Evolutionary conservation across 1,140 invertebrate genomes (phyloP), one percentile per base, ranked within the genome.

Genomic region (Drosophila insularis): DNA sequence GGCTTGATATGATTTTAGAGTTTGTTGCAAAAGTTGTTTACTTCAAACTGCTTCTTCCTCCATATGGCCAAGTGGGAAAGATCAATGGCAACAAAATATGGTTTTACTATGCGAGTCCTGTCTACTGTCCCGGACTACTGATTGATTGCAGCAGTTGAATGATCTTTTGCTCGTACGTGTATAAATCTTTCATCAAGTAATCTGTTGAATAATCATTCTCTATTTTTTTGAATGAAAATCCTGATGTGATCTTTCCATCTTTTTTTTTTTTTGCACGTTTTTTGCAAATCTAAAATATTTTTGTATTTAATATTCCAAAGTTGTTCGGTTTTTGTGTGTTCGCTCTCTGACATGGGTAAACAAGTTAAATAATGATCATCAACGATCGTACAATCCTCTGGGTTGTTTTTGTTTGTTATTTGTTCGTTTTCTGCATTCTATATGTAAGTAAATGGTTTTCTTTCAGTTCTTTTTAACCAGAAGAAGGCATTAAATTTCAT

Each of bases 401-500:
- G 55, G 31, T 54, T 62, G 31, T 62, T 14, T 68, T 21, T 43
- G 21, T 74, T 65, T 10, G 23, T 14, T 21, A 61, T 63, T 59
- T 64, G 17, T 43, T 64, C 8, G 10, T 37, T 37, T 67, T 59
- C 54, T 53, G 61, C 40, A 70, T 35, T 50, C 43, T 50, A 10
- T 50, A 11, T 50, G 17, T 37, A 35, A 35, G 35, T 37, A 37
- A 13, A 37, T 37, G n/a, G 10, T 58, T 21, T 19, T 40, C 37
- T 64, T 23, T 31, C 50, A 13, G 32, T 50, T 74, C 21, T 46
- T 8, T 39, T 61, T 56, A 35, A 54, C 21, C 40, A 60, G 67
- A 54, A 27, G 53, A 37, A n/a, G 11, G 74, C 74, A 81, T 85
- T 81, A 62, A 86, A 78, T 85, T 85, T 81, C 81, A 86, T 61